A percentile compares a stretch with the other conserved stretches of the same genome.
Conservation (phyloP, 2,888 invertebrate genomes). For the Pantelozetes paolii region DNA sequence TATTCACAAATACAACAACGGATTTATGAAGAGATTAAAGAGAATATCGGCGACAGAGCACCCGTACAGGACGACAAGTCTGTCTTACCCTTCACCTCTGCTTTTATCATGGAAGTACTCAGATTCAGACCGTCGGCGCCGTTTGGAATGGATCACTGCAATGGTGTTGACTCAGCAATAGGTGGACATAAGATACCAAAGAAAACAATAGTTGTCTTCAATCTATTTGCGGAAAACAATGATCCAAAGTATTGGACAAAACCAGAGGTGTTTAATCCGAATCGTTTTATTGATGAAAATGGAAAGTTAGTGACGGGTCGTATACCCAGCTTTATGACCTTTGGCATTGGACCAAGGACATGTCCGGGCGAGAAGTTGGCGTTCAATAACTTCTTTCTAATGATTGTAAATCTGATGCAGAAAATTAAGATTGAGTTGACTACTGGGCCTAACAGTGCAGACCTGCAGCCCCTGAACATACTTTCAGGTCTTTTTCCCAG, state of each 20-base stretch:
- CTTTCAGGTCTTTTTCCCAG: background rate
- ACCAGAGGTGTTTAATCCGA: background rate
- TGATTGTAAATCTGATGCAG: background rate
- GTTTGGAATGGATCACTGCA: background rate
- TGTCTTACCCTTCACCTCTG: background rate
- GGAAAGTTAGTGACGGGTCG: background rate
- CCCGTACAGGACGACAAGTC: background rate
- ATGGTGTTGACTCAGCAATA: background rate
- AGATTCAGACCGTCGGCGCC: slow-evolving; percentile 12
- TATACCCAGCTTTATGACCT: background rate
- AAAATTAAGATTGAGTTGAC: background rate
- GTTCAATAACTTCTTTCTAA: slow-evolving; percentile 1
- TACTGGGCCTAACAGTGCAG: background rate
- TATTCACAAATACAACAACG: background rate
- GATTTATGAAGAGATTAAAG: slow-evolving; percentile 1
- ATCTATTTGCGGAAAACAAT: background rate
- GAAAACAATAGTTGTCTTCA: background rate
- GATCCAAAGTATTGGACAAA: slow-evolving; percentile 11
- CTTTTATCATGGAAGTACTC: background rate
- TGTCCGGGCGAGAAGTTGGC: slow-evolving; percentile 20
- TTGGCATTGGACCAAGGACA: background rate
- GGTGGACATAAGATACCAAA: background rate
- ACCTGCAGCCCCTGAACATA: background rate
- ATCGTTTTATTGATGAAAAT: background rate
- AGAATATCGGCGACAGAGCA: background rate